Evolutionary conservation across 2,113 vertebrate species (phyloP).

Genomic region (human): GRCh38 chr13:67421501-67422000

Average conservation of each 20-base stretch:
- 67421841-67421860: neutral
- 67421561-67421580: neutral
- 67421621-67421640: neutral
- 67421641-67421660: slow-evolving; percentile 32
- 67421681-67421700: slow-evolving; percentile 41
- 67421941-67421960: neutral
- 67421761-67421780: neutral
- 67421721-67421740: neutral
- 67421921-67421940: neutral
- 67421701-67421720: slow-evolving; percentile 22
- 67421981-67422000: neutral
- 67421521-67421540: slow-evolving; percentile 43
- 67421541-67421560: neutral
- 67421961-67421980: neutral
- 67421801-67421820: neutral
- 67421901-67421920: neutral
- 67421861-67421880: neutral
- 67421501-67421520: slow-evolving; percentile 31
- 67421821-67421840: neutral
- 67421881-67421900: neutral
- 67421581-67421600: slow-evolving; percentile 44
- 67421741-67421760: neutral
- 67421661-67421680: slow-evolving; percentile 57
- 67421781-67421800: neutral
- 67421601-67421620: slow-evolving; percentile 17